A percentile compares a stretch with the other conserved stretches of the same genome.
These are phyloP conservation scores for Falcaria lacertinaria DNA, from an alignment of 2,888 invertebrate genomes.

Conservation along the genomic window DNA sequence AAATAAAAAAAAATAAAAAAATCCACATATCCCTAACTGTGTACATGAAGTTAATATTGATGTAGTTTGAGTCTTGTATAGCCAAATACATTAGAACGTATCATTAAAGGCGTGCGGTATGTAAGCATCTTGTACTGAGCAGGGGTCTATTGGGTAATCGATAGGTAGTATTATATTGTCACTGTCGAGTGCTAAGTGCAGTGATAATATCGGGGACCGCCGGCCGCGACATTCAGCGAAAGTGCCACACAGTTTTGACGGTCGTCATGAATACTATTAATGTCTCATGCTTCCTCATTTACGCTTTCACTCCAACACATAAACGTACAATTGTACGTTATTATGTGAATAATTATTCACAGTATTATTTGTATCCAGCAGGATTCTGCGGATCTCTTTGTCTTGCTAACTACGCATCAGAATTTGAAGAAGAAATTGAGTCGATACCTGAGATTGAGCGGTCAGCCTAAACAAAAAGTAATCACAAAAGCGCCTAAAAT, in stretches of 20 bases:
- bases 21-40: too few species aligned
- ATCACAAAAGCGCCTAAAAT: conserved; percentile 44
- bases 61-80: too few species aligned
- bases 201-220: conserved; percentile 38
- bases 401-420: conserved; percentile 3
- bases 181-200: conserved; percentile 16
- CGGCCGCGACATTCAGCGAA: conserved; percentile 53
- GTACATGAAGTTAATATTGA: too few species aligned
- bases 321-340: neutral
- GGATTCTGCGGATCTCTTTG: neutral
- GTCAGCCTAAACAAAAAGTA: conserved; percentile 26
- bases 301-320: conserved; percentile 57
- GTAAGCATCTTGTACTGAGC: conserved; percentile 9
- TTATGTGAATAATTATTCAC: neutral
- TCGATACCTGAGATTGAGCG: conserved; percentile 10
- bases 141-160: conserved; percentile 21
- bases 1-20: too few species aligned
- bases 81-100: neutral
- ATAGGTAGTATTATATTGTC: conserved; percentile 13
- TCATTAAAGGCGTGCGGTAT: neutral
- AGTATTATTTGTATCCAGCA: neutral
- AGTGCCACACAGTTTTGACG: conserved; percentile 59
- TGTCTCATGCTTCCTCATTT: conserved; percentile 48
- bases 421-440: too few species aligned
- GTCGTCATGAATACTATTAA: conserved; percentile 57